These are phyloP conservation scores for Epirrita christyi DNA, from an alignment of 2,888 invertebrate genomes.

Conservation along the genomic window DNA sequence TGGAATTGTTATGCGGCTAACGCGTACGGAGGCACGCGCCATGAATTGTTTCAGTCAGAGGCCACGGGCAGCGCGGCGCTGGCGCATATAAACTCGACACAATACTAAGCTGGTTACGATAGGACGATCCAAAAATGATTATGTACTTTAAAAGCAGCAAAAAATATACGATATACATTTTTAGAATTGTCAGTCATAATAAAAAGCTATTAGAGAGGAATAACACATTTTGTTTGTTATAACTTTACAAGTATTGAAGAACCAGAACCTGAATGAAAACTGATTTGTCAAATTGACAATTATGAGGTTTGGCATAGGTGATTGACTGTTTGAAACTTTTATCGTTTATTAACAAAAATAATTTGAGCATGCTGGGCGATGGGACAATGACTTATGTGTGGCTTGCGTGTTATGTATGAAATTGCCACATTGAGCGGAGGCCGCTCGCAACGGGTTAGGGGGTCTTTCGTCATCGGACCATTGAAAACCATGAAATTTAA, in stretches of 20 bases:
- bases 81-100: constrained; percentile 45
- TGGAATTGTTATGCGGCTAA: constrained; percentile 66
- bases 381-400: constrained; percentile 30
- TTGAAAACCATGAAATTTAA: too few relatives aligned
- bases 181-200: too few relatives aligned
- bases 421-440: constrained; percentile 21
- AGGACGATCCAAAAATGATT: constrained; percentile 24
- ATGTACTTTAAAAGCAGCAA: constrained; percentile 20
- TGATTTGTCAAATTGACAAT: too few relatives aligned
- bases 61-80: constrained; percentile 50
- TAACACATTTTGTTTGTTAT: too few relatives aligned
- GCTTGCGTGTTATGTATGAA: constrained; percentile 30
- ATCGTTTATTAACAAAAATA: constrained; percentile 7
- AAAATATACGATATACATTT: constrained; percentile 12
- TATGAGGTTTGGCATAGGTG: too few relatives aligned
- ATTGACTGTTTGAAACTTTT: too few relatives aligned
- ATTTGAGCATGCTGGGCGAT: constrained; percentile 21
- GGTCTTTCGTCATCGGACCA: too few relatives aligned
- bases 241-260: too few relatives aligned
- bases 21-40: constrained; percentile 68
- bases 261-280: too few relatives aligned
- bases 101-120: constrained; percentile 39
- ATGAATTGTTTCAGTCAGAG: constrained; percentile 53
- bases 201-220: too few relatives aligned
- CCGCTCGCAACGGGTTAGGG: constrained; percentile 7